These are phyloP conservation scores for Neotragus pygmaeus DNA, from an alignment of 2,113 vertebrate species.

Conservation along the genomic window DNA sequence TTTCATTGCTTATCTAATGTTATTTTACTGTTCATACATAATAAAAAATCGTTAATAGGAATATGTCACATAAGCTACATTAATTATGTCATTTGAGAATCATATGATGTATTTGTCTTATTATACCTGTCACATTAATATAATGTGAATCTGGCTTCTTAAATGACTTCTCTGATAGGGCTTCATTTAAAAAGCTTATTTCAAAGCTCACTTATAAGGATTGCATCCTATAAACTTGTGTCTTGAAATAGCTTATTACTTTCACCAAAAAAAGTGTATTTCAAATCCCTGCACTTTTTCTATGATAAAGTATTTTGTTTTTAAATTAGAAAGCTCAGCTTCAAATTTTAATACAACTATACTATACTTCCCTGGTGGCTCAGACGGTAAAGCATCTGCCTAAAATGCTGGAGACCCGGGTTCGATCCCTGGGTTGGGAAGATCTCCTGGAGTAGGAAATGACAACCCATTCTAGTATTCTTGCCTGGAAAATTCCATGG, in stretches of 20 bases:
- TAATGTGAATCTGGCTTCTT: slow-evolving; percentile 51
- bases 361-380: too few species aligned
- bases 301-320: slow-evolving; percentile 37
- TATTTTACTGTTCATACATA: slow-evolving; percentile 70
- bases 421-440: too few species aligned
- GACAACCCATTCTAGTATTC: too few species aligned
- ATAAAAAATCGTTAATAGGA: slow-evolving; percentile 71
- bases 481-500: too few species aligned
- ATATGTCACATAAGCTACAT: slow-evolving; percentile 61
- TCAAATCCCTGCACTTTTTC: background rate
- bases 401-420: too few species aligned
- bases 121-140: slow-evolving; percentile 61
- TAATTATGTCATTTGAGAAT: slow-evolving; percentile 73
- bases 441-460: too few species aligned
- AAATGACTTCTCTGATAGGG: slow-evolving; percentile 47
- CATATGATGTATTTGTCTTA: slow-evolving; percentile 63
- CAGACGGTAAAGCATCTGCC: too few species aligned
- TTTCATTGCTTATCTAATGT: slow-evolving; percentile 56
- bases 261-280: background rate
- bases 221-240: slow-evolving; percentile 6
- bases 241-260: background rate
- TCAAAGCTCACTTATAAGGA: slow-evolving; percentile 39
- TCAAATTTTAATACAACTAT: slow-evolving; percentile 29
- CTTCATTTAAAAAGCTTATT: slow-evolving; percentile 36
- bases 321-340: slow-evolving; percentile 16